Percentiles rank a stretch among this genome's conserved stretches.
phyloP scores from a whole-genome alignment of 1,140 invertebrate genomes.

The Mylabris phalerata region DNA sequence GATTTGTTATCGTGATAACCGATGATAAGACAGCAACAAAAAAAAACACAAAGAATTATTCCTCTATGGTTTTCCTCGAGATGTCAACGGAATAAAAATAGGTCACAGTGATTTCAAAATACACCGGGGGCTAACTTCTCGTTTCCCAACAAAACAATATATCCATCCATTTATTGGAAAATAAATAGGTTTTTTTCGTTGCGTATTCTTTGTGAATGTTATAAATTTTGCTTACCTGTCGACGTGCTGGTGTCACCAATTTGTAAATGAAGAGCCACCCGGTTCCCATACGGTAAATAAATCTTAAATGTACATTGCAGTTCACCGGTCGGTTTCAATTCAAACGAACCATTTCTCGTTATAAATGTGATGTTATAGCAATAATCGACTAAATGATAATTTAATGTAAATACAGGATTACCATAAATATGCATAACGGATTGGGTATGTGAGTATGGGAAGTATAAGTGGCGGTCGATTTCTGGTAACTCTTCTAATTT shows the following conservation, averaged over 20 bases:
- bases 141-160: too few relatives aligned
- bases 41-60: too few relatives aligned
- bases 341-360: conserved; percentile 52
- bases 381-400: conserved; percentile 55
- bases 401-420: conserved; percentile 52
- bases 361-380: conserved; percentile 58
- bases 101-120: too few relatives aligned
- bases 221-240: conserved; percentile 27
- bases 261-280: conserved; percentile 49
- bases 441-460: conserved; percentile 43
- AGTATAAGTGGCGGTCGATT: conserved; percentile 49
- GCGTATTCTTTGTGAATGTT: not conserved
- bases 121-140: too few relatives aligned
- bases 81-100: too few relatives aligned
- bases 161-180: too few relatives aligned
- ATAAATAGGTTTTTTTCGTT: too few relatives aligned
- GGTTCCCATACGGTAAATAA: conserved; percentile 56
- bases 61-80: too few relatives aligned
- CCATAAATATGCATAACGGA: conserved; percentile 47
- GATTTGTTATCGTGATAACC: too few relatives aligned
- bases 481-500: conserved; percentile 55
- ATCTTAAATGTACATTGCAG: conserved; percentile 56
- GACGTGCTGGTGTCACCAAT: conserved; percentile 42
- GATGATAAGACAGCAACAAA: too few relatives aligned
- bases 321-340: conserved; percentile 47